Base-by-base conservation (phyloP, 2,888 invertebrate species). In the Heterodera filipjevi region DNA sequence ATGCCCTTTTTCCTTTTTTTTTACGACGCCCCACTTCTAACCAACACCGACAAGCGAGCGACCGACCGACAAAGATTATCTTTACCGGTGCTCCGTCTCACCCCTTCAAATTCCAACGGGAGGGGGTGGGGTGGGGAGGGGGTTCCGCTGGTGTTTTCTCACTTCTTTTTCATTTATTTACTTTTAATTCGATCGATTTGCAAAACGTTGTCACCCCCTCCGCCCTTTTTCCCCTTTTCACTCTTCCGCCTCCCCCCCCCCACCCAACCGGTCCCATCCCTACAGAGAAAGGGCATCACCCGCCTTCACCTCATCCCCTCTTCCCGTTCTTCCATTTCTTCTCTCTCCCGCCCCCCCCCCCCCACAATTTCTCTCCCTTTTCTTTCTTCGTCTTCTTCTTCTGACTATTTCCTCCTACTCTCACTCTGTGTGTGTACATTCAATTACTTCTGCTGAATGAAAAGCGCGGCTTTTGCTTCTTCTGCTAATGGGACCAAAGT, bases 121-220 rank as follows among this genome's bases (percentile, higher is more conserved):
- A 44, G 44, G 12, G 44, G 44, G 44, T 44, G 44, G 44, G n/a
- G n/a, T n/a, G n/a, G 39, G 39, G 39, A 39, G 39, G 39, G 39
- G 39, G 8, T 39, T 39, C 39, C 12, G 39, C 39, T 39, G 59
- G 59, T 27, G 59, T n/a, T n/a, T 59, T n/a, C 22, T 39, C 39
- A 39, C n/a, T n/a, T 8, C 27, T 59, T 59, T 59, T 27, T 59
- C 59, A 59, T 27, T 8, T n/a, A 19, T 59, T 59, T 53, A 5
- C 53, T 8, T 53, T 16, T 59, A 59, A 59, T 59, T 59, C 59
- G 59, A 59, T 59, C 22, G 59, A 59, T 59, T 53, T 59, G 59
- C 27, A 59, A 59, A 59, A n/a, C 59, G 27, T 27, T 59, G 27
- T 22, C 59, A 8, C 59, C 59, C 22, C 27, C 59, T 8, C n/a